Evolutionary conservation across 2,797 vertebrate species (phyloP).

Genomic region (Coilia nasus): DNA sequence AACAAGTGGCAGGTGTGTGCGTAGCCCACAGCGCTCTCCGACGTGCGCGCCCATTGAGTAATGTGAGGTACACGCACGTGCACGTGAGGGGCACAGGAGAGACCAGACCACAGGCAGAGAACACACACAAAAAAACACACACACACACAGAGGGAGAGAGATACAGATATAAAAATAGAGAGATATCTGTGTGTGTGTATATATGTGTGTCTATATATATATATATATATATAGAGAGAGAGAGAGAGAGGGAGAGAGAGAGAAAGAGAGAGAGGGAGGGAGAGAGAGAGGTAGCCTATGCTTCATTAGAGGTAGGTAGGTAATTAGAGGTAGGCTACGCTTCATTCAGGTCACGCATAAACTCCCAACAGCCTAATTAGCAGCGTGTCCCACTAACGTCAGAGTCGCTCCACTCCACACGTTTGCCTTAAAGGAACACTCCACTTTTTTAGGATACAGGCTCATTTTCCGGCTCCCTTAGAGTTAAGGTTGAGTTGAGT

Average conservation of each 20-base stretch:
- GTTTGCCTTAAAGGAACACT: background rate
- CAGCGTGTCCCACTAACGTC: background rate
- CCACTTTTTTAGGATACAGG: too few species aligned
- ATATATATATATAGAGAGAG: too few species aligned
- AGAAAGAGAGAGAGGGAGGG: too few species aligned
- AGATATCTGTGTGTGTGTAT: too few species aligned
- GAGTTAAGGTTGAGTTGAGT: too few species aligned
- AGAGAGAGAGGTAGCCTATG: background rate
- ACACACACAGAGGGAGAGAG: too few species aligned
- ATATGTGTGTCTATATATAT: too few species aligned
- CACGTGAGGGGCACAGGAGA: background rate
- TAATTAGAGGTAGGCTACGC: background rate
- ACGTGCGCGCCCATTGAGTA: background rate
- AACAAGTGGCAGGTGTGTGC: conserved; percentile 8
- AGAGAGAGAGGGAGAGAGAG: too few species aligned
- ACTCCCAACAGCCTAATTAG: background rate
- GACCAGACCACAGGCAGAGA: too few species aligned
- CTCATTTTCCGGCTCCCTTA: too few species aligned
- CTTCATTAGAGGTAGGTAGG: background rate
- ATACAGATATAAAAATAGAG: too few species aligned
- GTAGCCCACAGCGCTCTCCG: background rate
- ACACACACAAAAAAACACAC: too few species aligned
- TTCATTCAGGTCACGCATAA: conserved; percentile 1
- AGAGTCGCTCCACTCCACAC: background rate
- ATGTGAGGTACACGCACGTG: background rate